phyloP scores from a whole-genome alignment of 2,113 vertebrate species.

The Monopterus albus region DNA sequence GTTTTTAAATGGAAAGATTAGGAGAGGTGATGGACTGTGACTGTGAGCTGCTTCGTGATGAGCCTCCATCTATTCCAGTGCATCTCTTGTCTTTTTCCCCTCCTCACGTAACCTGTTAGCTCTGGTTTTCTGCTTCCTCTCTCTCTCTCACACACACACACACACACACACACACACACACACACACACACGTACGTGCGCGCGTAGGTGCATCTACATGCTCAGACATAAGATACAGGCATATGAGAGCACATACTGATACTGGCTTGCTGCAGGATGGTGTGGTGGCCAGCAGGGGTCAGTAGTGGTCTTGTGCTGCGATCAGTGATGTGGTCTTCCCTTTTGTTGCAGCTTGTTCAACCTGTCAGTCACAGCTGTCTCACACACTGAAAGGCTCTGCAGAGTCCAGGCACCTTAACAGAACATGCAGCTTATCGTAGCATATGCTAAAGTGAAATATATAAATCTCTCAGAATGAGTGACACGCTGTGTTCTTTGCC shows the following conservation, averaged over 20 bases:
- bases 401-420: constrained; percentile 28
- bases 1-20: constrained; percentile 79
- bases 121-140: not conserved
- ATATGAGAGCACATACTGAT: not conserved
- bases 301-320: constrained; percentile 73
- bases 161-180: not conserved
- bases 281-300: constrained; percentile 78
- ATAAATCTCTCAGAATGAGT: not conserved
- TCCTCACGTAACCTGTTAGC: constrained; percentile 55
- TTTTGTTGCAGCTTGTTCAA: constrained; percentile 50
- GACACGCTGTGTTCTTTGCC: not conserved
- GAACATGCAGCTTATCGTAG: constrained; percentile 6
- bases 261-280: constrained; percentile 29
- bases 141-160: constrained; percentile 9
- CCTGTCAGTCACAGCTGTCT: constrained; percentile 51
- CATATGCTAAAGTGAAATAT: not conserved
- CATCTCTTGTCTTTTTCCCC: constrained; percentile 20
- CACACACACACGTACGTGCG: too few relatives aligned
- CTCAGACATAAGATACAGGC: constrained; percentile 7
- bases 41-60: constrained; percentile 77
- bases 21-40: constrained; percentile 78
- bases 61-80: constrained; percentile 62
- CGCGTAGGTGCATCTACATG: constrained; percentile 26
- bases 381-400: constrained; percentile 29
- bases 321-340: not conserved